These are phyloP conservation scores for Plotosus lineatus DNA, from an alignment of 2,113 vertebrate species.

Conservation along the genomic window DNA sequence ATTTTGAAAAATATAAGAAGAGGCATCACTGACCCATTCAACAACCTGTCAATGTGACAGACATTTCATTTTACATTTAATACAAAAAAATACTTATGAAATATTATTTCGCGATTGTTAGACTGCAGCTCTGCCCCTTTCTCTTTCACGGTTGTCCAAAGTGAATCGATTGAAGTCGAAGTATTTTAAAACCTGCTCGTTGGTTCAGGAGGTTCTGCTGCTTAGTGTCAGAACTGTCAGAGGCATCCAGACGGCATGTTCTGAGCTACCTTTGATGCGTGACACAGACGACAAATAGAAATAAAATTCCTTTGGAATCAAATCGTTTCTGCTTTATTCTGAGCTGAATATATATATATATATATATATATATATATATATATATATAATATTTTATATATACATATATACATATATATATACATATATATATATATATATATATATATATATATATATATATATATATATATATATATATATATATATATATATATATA, in stretches of 20 bases:
- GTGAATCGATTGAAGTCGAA: conserved; percentile 54
- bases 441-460: too few species aligned
- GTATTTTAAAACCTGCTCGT: conserved; percentile 51
- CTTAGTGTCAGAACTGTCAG: conserved; percentile 74
- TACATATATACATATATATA: too few species aligned
- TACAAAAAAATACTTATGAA: neutral
- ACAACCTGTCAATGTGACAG: conserved; percentile 55
- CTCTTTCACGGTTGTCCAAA: conserved; percentile 61
- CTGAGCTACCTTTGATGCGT: conserved; percentile 70
- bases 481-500: too few species aligned
- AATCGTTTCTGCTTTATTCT: conserved; percentile 63
- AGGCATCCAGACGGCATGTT: conserved; percentile 64
- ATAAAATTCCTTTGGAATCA: conserved; percentile 63
- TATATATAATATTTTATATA: too few species aligned
- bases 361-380: too few species aligned
- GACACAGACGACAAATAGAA: conserved; percentile 60
- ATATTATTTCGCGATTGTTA: conserved; percentile 34
- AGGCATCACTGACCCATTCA: conserved; percentile 41
- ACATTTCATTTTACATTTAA: conserved; percentile 1
- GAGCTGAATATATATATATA: conserved; percentile 61
- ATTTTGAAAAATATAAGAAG: neutral
- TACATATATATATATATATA: too few species aligned
- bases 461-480: too few species aligned
- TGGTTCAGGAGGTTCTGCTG: conserved; percentile 60
- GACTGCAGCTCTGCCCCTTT: conserved; percentile 56